phyloP scores from a whole-genome alignment of 2,113 vertebrate genomes.

The Eolophus roseicapilla region DNA sequence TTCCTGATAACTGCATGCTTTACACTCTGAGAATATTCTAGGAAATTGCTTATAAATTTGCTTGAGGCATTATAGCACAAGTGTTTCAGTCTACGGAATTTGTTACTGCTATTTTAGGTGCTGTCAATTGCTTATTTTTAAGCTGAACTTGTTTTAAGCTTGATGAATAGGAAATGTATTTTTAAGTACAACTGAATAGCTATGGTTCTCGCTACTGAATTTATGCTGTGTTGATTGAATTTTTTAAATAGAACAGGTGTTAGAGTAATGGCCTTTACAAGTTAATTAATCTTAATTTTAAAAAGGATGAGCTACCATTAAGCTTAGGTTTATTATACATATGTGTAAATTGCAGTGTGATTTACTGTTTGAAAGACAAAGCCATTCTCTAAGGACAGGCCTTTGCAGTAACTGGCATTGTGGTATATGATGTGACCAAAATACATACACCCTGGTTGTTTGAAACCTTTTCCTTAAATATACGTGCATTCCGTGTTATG shows the following conservation, averaged over 20 bases:
- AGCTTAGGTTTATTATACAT: neutral
- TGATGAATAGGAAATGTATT: conserved; percentile 33
- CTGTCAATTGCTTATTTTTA: conserved; percentile 54
- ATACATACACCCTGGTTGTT: neutral
- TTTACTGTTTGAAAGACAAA: neutral
- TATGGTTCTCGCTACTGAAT: conserved; percentile 44
- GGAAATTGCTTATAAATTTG: conserved; percentile 65
- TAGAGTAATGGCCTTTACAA: conserved; percentile 25
- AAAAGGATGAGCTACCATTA: conserved; percentile 14
- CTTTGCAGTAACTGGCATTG: neutral
- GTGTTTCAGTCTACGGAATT: conserved; percentile 9
- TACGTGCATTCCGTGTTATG: neutral
- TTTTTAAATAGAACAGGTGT: conserved; percentile 63
- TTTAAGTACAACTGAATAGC: conserved; percentile 42
- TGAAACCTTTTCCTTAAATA: neutral
- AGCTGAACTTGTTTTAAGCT: conserved; percentile 62
- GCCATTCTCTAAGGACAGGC: neutral
- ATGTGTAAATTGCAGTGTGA: neutral
- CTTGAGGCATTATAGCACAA: conserved; percentile 37
- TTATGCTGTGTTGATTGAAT: conserved; percentile 53
- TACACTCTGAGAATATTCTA: conserved; percentile 46
- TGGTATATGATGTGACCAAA: neutral
- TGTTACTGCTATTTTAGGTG: conserved; percentile 60
- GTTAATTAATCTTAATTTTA: conserved; percentile 64
- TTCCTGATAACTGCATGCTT: conserved; percentile 42